phyloP scores from a whole-genome alignment of 2,888 invertebrate species.

The Chirona hameri region DNA sequence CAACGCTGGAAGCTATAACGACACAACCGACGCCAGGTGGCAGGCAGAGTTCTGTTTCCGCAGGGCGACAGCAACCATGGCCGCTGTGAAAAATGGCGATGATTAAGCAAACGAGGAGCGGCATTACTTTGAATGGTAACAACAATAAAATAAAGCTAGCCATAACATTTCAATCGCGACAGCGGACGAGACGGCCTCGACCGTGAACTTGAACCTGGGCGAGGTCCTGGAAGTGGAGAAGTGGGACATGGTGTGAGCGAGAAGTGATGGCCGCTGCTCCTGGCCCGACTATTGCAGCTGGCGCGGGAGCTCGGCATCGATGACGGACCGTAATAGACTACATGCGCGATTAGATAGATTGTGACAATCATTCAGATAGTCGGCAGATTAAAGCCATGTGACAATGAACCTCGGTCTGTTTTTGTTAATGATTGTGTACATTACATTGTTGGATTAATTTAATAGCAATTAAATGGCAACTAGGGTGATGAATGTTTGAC shows the following conservation, averaged over 20 bases:
- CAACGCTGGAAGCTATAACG: neutral
- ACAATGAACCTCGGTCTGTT: too few relatives aligned
- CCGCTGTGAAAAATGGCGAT: slow-evolving; percentile 23
- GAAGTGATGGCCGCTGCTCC: neutral
- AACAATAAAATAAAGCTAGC: neutral
- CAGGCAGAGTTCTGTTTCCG: neutral
- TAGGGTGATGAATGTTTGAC: too few relatives aligned
- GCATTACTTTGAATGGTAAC: slow-evolving; percentile 22
- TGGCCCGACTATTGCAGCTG: too few relatives aligned
- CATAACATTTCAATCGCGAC: slow-evolving; percentile 1
- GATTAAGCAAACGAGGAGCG: slow-evolving; percentile 13
- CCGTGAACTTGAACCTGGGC: neutral
- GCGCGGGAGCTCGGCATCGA: too few relatives aligned
- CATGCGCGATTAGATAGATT: too few relatives aligned
- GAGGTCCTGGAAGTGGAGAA: neutral
- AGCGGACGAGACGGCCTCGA: neutral
- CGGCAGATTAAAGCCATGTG: too few relatives aligned
- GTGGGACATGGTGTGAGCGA: neutral
- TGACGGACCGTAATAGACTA: too few relatives aligned
- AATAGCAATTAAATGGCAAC: too few relatives aligned
- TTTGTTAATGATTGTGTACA: too few relatives aligned
- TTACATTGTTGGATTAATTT: too few relatives aligned
- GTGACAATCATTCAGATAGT: too few relatives aligned
- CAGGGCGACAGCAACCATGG: neutral
- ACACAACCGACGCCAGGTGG: neutral